Percentiles rank a stretch among this genome's conserved stretches.
Evolutionary conservation across 2,113 vertebrate species (phyloP).

Genomic region (Serranochromis macrocephalus): DNA sequence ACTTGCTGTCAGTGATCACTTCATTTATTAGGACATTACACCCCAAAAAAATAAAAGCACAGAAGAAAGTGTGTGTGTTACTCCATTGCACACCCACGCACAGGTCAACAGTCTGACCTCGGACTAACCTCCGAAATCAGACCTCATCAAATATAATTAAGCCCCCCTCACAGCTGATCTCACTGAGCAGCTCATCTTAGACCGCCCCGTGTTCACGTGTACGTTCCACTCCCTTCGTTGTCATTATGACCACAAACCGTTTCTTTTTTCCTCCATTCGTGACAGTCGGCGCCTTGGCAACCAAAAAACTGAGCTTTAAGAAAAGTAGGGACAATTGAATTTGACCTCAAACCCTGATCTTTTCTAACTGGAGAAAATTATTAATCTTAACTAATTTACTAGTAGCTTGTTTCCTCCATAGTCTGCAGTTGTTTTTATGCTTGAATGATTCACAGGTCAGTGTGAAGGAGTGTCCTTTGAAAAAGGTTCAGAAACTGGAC

Average conservation of each 20-base stretch:
- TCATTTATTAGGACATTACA: not conserved
- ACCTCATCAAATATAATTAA: not conserved
- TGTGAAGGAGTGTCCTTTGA: rapidly evolving
- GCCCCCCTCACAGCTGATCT: not conserved
- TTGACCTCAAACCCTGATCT: not conserved
- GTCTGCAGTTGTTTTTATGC: not conserved
- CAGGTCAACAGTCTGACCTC: not conserved
- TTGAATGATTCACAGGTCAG: not conserved
- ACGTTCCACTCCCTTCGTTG: not conserved
- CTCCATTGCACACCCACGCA: not conserved
- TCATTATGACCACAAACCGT: rapidly evolving
- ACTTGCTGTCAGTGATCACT: not conserved
- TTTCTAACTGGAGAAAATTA: not conserved
- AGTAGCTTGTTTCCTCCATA: not conserved
- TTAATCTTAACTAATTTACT: not conserved
- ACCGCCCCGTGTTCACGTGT: not conserved
- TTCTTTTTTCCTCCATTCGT: not conserved
- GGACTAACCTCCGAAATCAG: not conserved
- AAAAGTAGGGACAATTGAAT: not conserved
- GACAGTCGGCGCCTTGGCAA: not conserved
- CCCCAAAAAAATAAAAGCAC: not conserved
- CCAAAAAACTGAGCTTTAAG: not conserved
- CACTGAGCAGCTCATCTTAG: not conserved
- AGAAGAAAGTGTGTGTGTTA: not conserved
- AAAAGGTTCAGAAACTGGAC: not conserved